Evolutionary conservation across 2,888 invertebrate genomes (phyloP), one percentile per base, ranked within the genome.

Genomic region (Andrena chrysosceles): DNA sequence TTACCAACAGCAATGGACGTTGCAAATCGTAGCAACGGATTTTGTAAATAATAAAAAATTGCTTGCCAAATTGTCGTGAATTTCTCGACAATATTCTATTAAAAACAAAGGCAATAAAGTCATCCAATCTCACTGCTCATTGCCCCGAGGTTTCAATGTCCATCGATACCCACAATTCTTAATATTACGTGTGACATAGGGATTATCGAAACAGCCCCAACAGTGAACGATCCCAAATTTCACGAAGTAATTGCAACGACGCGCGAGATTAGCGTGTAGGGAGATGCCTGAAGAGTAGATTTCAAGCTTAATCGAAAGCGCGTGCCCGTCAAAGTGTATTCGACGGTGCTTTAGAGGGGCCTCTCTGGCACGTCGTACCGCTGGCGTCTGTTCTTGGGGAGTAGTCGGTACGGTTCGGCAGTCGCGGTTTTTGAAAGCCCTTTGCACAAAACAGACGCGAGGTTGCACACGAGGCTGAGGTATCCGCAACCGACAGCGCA

Each of bases 351-450:
- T 74, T 60, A 76, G 67, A 72, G 79, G 75, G 68, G 79, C 75
- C 56, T 56, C 66, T 78, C 84, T 75, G 83, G 82, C 85, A 81
- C 77, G 80, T 83, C 83, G 84, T 78, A 77, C 77, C 83, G 83
- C 52, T 79, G 81, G 78, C 82, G 78, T 78, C 82, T 80, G 88
- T 83, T 89, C 88, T 82, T 85, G 84, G 77, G 75, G 77, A 56
- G 76, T 31, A 72, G 89, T 77, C 85, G 72, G 89, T 81, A 86
- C 81, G 85, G 90, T 87, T 89, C 86, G 88, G 87, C 87, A 90
- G 88, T 89, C 89, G 92, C 88, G 92, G 92, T 92, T 93, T 93
- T 92, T 91, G 89, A 91, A 92, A 92, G 91, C 91, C 90, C 90
- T 89, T 84, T 83, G 87, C 87, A 87, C 89, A 89, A 91, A 91